These are phyloP conservation scores for Malacosoma neustria DNA, from an alignment of 2,888 invertebrate genomes.

Conservation along the genomic window DNA sequence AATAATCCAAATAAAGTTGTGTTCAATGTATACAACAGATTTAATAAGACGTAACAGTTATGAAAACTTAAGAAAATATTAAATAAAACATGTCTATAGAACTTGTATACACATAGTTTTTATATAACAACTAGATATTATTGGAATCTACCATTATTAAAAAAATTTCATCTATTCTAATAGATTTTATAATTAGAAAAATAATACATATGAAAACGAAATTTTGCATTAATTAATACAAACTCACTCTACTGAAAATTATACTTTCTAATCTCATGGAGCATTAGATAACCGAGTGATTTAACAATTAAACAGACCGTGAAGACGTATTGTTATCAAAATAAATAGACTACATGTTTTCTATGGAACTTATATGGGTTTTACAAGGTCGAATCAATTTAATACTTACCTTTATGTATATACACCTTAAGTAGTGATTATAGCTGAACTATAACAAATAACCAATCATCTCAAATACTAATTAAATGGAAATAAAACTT, in stretches of 20 bases:
- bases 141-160: too few relatives aligned
- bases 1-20: too few relatives aligned
- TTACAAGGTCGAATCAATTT: constrained; percentile 35
- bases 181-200: too few relatives aligned
- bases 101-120: too few relatives aligned
- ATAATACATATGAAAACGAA: not conserved
- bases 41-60: too few relatives aligned
- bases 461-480: constrained; percentile 17
- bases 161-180: too few relatives aligned
- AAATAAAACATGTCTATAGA: too few relatives aligned
- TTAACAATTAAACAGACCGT: constrained; percentile 23
- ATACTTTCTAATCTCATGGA: constrained; percentile 1
- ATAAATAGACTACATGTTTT: constrained; percentile 35
- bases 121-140: too few relatives aligned
- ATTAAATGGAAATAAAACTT: constrained; percentile 6
- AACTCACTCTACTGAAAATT: not conserved
- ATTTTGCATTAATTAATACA: not conserved
- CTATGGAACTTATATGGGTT: constrained; percentile 14
- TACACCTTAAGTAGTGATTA: constrained; percentile 5
- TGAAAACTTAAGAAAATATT: too few relatives aligned
- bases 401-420: constrained; percentile 24
- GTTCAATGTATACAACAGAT: too few relatives aligned
- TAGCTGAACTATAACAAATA: constrained; percentile 2
- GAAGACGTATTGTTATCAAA: constrained; percentile 48
- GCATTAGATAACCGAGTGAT: constrained; percentile 14